Conservation (phyloP, 2,113 vertebrate genomes). For the Rhinopithecus roxellana region DNA sequence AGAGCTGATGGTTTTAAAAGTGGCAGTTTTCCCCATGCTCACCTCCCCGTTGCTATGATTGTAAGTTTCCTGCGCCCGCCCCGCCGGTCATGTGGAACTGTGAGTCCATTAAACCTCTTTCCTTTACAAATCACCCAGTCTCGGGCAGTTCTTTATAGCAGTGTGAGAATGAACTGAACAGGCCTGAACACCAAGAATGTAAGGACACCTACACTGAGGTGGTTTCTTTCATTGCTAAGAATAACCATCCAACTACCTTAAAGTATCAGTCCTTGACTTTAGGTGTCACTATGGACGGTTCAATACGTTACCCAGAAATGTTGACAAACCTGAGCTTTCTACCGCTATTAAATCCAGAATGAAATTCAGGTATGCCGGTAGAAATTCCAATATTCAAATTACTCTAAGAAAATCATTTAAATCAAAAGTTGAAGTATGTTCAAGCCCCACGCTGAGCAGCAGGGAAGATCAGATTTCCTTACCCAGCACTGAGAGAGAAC, state of each 20-base stretch:
- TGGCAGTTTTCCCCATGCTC: too few species aligned
- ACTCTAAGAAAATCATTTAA: not conserved
- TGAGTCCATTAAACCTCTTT: too few species aligned
- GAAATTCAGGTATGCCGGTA: not conserved
- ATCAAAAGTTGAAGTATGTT: not conserved
- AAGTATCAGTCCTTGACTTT: not conserved
- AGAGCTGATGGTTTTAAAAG: too few species aligned
- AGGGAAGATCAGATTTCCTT: not conserved
- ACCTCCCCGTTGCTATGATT: too few species aligned
- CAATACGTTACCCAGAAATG: not conserved
- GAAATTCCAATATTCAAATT: not conserved
- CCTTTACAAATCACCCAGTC: too few species aligned
- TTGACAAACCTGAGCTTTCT: not conserved
- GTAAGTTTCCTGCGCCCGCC: too few species aligned
- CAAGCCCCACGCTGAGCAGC: not conserved
- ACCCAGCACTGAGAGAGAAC: not conserved
- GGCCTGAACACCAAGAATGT: not conserved
- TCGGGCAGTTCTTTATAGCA: too few species aligned
- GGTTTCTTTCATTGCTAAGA: not conserved
- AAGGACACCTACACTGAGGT: too few species aligned
- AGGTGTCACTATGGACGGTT: not conserved
- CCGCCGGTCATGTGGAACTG: too few species aligned
- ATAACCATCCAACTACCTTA: accelerated
- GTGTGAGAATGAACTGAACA: too few species aligned
- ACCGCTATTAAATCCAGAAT: not conserved